Base-by-base conservation (phyloP, 2,113 vertebrate genomes). In the Apus apus region DNA sequence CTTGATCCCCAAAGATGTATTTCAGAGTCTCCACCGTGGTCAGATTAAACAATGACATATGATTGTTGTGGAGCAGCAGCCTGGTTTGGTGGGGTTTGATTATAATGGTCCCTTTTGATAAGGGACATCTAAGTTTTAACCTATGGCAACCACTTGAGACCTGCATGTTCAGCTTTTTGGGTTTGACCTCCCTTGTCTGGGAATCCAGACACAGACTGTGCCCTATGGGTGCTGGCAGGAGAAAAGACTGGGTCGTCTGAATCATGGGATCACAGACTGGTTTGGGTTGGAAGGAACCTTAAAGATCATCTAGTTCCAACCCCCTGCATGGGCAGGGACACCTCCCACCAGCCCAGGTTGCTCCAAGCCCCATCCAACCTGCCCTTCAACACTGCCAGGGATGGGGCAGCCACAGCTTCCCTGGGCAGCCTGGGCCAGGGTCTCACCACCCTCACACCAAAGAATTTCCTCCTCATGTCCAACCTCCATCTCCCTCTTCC, bases 31-130 rank as follows among this genome's bases (percentile, higher is more conserved):
- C 11, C 4, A 2, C 43, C 29, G 14, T 0, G 13, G 23, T 36
- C 50, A n/a, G n/a, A 18, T 62, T 36, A 58, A 18, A 26, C 14
- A 3, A 1, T 18, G 38, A 34, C 27, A 19, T 5, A 0, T 40
- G 54, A 6, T 27, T 46, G 14, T 22, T 14, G 82, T 73, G 57
- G 11, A 64, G 26, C 65, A 66, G n/a, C 16, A 32, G 45, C 8
- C 45, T 56, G 30, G 15, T 7, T 18, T 19, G 10, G 21, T 43
- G 15, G 21, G 7, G 18, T 18, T 71, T 62, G n/a, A 40, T 5
- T 71, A 4, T 46, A 46, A 25, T 25, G 75, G 29, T 32, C 26
- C 48, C 22, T 74, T 82, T 40, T 50, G 34, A 6, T 85, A 4
- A 29, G 51, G 29, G 54, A 36, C 43, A 13, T 48, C 19, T 8